Conservation (phyloP, 2,797 vertebrate species). For the Gallinago solitaria region DNA sequence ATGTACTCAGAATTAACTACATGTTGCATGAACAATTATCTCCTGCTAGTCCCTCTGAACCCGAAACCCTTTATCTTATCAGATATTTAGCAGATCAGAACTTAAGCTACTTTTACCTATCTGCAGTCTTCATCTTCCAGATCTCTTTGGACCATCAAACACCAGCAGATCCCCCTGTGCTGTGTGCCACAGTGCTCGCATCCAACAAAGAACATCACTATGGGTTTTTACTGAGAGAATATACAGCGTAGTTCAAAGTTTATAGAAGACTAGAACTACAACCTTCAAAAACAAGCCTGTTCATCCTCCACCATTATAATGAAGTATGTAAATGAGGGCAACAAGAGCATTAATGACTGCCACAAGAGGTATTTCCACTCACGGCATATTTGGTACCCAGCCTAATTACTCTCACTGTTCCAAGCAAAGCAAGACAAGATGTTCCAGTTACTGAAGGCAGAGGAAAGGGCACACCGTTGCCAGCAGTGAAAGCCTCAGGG, state of each 20-base stretch:
- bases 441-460: neutral
- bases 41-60: neutral
- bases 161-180: neutral
- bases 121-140: neutral
- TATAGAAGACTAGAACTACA: neutral
- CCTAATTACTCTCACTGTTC: neutral
- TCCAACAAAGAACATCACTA: neutral
- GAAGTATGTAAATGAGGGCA: neutral
- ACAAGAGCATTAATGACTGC: neutral
- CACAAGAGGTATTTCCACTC: neutral
- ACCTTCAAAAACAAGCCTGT: neutral
- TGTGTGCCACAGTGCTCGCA: accelerated
- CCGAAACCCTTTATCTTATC: neutral
- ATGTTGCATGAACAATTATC: neutral
- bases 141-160: neutral
- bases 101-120: neutral
- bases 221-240: accelerated
- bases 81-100: neutral
- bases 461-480: neutral
- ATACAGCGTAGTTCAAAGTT: neutral
- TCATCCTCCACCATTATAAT: neutral
- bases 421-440: neutral
- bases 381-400: neutral
- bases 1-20: no score
- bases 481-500: neutral